A percentile compares a stretch with the other conserved stretches of the same genome.
Evolutionary conservation across 2,113 vertebrate species (phyloP).

Genomic region (Grallaria varia): DNA sequence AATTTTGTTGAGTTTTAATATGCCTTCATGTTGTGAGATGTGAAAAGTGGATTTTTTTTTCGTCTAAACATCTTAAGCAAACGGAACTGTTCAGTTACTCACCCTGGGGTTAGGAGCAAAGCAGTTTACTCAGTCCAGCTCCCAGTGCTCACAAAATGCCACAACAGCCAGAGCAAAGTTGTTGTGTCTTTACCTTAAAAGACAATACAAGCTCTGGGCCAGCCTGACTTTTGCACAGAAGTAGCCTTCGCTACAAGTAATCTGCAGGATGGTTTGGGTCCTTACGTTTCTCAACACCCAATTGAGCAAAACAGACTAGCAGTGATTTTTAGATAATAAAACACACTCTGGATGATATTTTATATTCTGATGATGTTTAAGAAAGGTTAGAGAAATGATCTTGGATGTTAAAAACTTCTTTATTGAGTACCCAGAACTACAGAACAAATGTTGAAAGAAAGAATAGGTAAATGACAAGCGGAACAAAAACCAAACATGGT

Average conservation of each 20-base stretch:
- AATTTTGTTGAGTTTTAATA: not conserved
- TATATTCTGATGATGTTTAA: not conserved
- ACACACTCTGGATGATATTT: not conserved
- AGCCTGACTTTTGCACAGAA: not conserved
- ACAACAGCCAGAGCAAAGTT: not conserved
- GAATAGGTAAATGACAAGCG: slow-evolving; percentile 26
- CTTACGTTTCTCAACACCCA: not conserved
- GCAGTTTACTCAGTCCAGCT: not conserved
- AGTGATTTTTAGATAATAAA: not conserved
- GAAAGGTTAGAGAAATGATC: not conserved
- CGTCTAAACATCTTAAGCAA: not conserved
- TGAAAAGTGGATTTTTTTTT: not conserved
- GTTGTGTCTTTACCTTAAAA: not conserved
- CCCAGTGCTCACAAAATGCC: not conserved
- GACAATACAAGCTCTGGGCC: not conserved
- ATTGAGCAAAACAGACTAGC: not conserved
- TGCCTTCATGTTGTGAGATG: not conserved
- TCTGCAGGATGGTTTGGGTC: not conserved
- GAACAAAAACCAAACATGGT: slow-evolving; percentile 29
- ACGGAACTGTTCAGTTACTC: not conserved
- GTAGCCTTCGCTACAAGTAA: not conserved
- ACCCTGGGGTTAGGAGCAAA: not conserved
- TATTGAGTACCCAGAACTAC: not conserved
- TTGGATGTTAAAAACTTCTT: not conserved
- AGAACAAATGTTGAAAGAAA: slow-evolving; percentile 47